Evolutionary conservation across 2,797 vertebrate species (phyloP), one percentile per base, ranked within the genome.

Genomic region (Hyperoplus lanceolatus): DNA sequence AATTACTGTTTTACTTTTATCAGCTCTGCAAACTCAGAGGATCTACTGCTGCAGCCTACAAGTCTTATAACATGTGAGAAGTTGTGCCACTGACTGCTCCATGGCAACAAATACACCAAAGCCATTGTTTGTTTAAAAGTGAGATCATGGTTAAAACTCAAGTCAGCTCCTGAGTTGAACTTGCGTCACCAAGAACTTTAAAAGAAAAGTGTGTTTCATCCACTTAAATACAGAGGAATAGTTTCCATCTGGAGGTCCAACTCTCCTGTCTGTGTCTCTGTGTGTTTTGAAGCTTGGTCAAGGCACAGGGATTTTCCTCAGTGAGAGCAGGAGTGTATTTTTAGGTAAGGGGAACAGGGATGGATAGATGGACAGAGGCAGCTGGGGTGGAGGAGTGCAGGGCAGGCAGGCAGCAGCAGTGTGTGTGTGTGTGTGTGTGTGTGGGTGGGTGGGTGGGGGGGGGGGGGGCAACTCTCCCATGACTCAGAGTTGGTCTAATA

Each of bases 361-460:
- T 86, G 83, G 83, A 88, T 83, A 83, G 93, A 95, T 75, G 82
- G 94, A 95, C 93, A 81, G 93, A 83, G 78, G 90, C 95, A 96
- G 94, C 94, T 96, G 95, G 78, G 69, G 65, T 77, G 67, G 70
- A 84, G 54, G 74, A 81, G 85, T 64, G 71, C 29, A 72, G 67
- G 69, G 81, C 62, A 46, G 29, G 3, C 29, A 29, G 29, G 60
- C 70, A 74, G 76, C 50, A 48, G 73, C 45, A 51, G 21, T 29
- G 29, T 29, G 29, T 29, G 29, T 29, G 29, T 29, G 29, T 29
- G 29, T 29, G 29, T 29, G 29, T 29, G 29, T 29, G 29, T 29
- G 29, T 29, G 29, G 29, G 29, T 29, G 39, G 57, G 73, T n/a
- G n/a, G n/a, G 29, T 29, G 29, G 2, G 29, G 29, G 29, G 2